Percentiles rank a stretch among this genome's conserved stretches.
phyloP scores from a whole-genome alignment of 1,140 invertebrate species.

The Aphelenchoides fujianensis region DNA sequence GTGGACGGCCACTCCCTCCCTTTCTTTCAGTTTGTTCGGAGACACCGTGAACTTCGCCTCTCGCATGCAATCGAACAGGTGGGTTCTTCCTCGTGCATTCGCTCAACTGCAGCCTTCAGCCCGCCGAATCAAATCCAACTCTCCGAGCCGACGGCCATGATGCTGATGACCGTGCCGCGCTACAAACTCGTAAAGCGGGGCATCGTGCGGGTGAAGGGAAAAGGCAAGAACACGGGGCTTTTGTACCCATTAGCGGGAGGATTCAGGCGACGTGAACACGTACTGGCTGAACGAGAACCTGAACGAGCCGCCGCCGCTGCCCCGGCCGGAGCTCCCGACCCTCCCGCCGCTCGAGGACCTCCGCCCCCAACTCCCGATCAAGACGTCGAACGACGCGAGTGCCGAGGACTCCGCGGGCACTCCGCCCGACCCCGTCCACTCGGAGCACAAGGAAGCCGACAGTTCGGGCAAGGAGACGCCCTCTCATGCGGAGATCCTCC shows the following conservation, averaged over 20 bases:
- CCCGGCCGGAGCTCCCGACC: neutral
- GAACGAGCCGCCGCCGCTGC: neutral
- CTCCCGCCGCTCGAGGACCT: neutral
- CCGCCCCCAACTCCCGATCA: neutral
- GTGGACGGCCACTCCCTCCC: neutral
- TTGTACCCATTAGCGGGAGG: constrained; percentile 34
- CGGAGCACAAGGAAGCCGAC: neutral
- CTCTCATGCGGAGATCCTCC: too few relatives aligned
- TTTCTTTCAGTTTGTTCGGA: constrained; percentile 69
- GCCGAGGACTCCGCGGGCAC: neutral
- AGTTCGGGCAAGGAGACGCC: neutral
- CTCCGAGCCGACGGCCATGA: constrained; percentile 53
- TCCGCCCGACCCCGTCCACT: neutral
- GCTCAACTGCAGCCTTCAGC: too few relatives aligned
- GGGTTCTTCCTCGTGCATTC: too few relatives aligned
- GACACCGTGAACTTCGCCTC: constrained; percentile 75
- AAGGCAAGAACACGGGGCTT: too few relatives aligned
- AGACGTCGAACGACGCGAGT: neutral
- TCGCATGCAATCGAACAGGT: too few relatives aligned
- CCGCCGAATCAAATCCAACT: constrained; percentile 62
- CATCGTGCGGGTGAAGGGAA: constrained; percentile 60
- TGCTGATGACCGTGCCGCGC: constrained; percentile 38
- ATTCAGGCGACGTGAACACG: neutral
- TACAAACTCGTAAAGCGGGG: constrained; percentile 56
- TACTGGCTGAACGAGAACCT: constrained; percentile 9